phyloP scores from a whole-genome alignment of 2,888 invertebrate species.

The Leptura quadrifasciata region DNA sequence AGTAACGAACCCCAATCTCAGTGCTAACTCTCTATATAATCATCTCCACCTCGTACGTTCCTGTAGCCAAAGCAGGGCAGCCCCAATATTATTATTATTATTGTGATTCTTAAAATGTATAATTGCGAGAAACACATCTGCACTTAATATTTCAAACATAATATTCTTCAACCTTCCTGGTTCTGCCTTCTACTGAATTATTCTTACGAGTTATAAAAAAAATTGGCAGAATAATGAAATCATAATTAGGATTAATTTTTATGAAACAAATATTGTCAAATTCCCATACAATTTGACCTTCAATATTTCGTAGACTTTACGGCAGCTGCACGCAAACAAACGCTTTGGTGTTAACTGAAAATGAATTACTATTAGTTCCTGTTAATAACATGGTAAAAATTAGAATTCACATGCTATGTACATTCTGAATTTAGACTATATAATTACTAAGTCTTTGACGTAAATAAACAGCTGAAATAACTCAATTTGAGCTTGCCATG shows the following conservation, averaged over 20 bases:
- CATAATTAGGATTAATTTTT: conserved; percentile 31
- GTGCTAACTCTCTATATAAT: too few species aligned
- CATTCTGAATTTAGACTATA: conserved; percentile 1
- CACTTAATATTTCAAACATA: background rate
- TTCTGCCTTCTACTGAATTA: background rate
- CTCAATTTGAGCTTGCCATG: background rate
- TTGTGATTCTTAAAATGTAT: too few species aligned
- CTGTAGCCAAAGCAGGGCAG: too few species aligned
- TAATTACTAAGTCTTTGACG: conserved; percentile 17
- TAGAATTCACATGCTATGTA: conserved; percentile 50
- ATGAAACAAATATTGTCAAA: conserved; percentile 39
- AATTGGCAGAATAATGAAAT: conserved; percentile 21
- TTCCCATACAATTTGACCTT: conserved; percentile 59
- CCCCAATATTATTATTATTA: too few species aligned
- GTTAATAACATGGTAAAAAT: conserved; percentile 53
- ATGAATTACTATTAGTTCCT: conserved; percentile 49
- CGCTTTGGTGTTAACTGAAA: conserved; percentile 60
- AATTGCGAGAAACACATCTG: too few species aligned
- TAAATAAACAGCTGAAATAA: background rate
- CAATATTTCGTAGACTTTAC: conserved; percentile 53
- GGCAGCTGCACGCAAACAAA: conserved; percentile 60
- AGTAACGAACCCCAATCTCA: too few species aligned
- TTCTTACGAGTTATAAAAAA: conserved; percentile 8
- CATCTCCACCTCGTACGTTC: too few species aligned
- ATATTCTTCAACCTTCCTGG: background rate